phyloP scores from a whole-genome alignment of 2,888 invertebrate species.

The Julus scandinavius region DNA sequence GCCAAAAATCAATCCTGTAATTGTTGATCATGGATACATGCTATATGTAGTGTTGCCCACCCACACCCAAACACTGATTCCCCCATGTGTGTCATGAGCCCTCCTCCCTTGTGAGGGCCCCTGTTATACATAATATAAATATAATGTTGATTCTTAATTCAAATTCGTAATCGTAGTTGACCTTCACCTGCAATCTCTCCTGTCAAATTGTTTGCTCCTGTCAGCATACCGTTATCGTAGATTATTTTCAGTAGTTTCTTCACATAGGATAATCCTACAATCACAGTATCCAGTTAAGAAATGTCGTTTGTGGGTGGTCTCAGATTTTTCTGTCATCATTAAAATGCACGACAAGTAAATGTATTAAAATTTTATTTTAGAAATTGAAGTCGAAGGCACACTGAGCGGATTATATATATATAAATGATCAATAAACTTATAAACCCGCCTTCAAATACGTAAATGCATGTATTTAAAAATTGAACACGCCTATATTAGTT shows the following conservation, averaged over 20 bases:
- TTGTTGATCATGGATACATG: too few relatives aligned
- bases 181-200: neutral
- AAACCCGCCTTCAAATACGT: neutral
- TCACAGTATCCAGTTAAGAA: neutral
- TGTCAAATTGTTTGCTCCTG: neutral
- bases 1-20: neutral
- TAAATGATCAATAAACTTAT: neutral
- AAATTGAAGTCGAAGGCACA: neutral
- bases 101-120: too few relatives aligned
- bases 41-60: too few relatives aligned
- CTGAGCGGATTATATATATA: neutral
- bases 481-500: neutral
- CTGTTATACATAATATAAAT: neutral
- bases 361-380: neutral
- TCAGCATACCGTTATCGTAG: neutral
- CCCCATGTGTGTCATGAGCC: too few relatives aligned
- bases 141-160: neutral
- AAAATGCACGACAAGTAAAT: neutral
- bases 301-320: slow-evolving; percentile 1
- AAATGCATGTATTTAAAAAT: neutral
- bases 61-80: too few relatives aligned
- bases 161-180: neutral
- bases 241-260: neutral
- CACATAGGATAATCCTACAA: neutral
- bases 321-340: slow-evolving; percentile 3